Evolutionary conservation across 2,113 vertebrate genomes (phyloP), one percentile per base, ranked within the genome.

Genomic region (Candoia aspera): DNA sequence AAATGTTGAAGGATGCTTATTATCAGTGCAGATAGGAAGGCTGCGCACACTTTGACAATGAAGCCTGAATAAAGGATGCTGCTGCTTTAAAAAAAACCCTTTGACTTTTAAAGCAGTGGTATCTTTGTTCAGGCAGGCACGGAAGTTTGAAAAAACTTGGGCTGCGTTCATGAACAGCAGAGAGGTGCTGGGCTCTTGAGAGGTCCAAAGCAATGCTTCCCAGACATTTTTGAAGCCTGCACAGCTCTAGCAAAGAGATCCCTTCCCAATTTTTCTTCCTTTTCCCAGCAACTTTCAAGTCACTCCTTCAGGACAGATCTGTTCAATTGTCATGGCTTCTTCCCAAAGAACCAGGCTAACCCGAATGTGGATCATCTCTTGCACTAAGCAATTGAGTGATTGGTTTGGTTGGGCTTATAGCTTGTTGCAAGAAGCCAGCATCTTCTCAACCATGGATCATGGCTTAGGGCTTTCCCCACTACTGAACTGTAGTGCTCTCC

Each of bases 21-120:
- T 94, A 95, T 94, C 96, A 97, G 97, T 97, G 95, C 96, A 95
- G 93, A 95, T 96, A 94, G 94, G 57, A 87, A 15, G 26, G 24
- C 49, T 8, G 84, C 42, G 73, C 33, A 42, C 17, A 2, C 1
- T 6, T 79, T 79, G 33, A 9, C 17, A 79, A 21, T 79, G 73
- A 42, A 79, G 33, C 73, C 33, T 79, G 73, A 42, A 79, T 15
- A 10, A 79, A 79, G 8, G 19, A 79, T 37, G 73, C 17, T 9
- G 73, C 73, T 79, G 73, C 73, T 79, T 79, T 79, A 79, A 79
- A 42, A 15, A 15, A 42, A 33, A 4, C 73, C 6, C 73, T 42
- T 33, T 33, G 73, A 42, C 19, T 79, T 42, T 79, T 79, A 79
- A 79, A 42, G 73, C 73, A 79, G 33, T 3, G 2, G 33, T 10